Conservation (phyloP, 2,888 invertebrate species). For the Pelosia muscerda region DNA sequence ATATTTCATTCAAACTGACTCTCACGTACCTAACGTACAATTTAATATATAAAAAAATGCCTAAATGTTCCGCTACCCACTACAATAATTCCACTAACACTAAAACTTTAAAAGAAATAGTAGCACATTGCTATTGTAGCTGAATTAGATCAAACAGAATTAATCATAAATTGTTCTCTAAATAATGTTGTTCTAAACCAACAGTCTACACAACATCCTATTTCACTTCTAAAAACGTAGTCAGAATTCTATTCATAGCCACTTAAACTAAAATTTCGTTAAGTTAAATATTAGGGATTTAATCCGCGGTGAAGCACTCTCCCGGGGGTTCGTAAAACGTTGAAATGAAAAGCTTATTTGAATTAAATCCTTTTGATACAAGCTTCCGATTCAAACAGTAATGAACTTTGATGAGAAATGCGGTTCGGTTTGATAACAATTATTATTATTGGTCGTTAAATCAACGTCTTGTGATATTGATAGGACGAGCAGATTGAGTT, state of each 20-base stretch:
- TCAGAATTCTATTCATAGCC: slow-evolving; percentile 41
- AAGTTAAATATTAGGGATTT: slow-evolving; percentile 54
- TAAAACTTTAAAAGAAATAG: neutral
- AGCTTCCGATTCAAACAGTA: slow-evolving; percentile 55
- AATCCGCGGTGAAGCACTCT: slow-evolving; percentile 52
- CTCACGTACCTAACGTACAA: no score
- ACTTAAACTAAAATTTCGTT: slow-evolving; percentile 53
- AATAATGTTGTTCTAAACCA: slow-evolving; percentile 43
- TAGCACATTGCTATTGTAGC: neutral
- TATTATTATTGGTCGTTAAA: slow-evolving; percentile 48
- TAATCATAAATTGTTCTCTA: slow-evolving; percentile 24
- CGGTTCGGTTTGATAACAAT: slow-evolving; percentile 46
- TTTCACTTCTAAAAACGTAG: slow-evolving; percentile 15
- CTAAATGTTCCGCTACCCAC: no score
- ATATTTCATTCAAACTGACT: no score
- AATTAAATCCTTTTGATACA: slow-evolving; percentile 67
- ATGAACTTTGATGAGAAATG: slow-evolving; percentile 58
- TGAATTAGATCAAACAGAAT: neutral
- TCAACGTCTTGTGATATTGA: slow-evolving; percentile 44
- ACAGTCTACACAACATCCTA: slow-evolving; percentile 10
- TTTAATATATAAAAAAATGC: no score
- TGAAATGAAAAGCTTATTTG: slow-evolving; percentile 65
- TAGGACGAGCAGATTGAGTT: slow-evolving; percentile 31
- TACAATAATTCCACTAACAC: no score
- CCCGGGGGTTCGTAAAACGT: slow-evolving; percentile 50